Evolutionary conservation across 2,797 vertebrate genomes (phyloP).

Genomic region (Poeciliopsis turneri): DNA sequence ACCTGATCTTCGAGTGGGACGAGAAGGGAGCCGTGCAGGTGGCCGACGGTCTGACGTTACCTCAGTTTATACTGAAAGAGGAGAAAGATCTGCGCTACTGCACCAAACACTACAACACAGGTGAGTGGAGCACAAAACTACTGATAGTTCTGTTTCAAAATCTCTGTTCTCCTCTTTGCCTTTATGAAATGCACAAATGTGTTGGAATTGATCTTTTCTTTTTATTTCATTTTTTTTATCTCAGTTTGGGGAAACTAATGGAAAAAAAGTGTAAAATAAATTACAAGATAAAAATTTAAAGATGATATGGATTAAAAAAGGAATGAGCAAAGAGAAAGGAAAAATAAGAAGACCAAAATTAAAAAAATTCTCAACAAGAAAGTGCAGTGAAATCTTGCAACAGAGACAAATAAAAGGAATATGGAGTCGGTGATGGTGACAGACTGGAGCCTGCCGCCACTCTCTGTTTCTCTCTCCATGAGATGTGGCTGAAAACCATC

Average conservation of each 20-base stretch:
- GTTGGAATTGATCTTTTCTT: neutral
- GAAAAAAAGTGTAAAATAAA: neutral
- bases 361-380: neutral
- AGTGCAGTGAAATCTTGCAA: neutral
- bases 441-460: neutral
- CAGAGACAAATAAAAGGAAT: neutral
- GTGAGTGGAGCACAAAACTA: conserved; percentile 62
- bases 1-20: conserved; percentile 99
- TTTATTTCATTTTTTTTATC: neutral
- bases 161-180: neutral
- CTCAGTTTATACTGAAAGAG: conserved; percentile 97
- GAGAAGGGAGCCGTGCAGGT: conserved; percentile 97
- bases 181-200: neutral
- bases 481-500: conserved; percentile 7
- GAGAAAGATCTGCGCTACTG: conserved; percentile 98
- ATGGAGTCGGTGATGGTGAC: neutral
- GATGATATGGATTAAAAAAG: neutral
- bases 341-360: neutral
- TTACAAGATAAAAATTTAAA: neutral
- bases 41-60: conserved; percentile 93
- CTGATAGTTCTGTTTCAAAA: neutral
- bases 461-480: conserved; percentile 3
- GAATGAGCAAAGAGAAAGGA: neutral
- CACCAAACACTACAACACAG: conserved; percentile 99
- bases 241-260: neutral